A percentile compares a stretch with the other conserved stretches of the same genome.
Conservation (phyloP, 2,888 invertebrate species). For the Melipona bicolor region DNA sequence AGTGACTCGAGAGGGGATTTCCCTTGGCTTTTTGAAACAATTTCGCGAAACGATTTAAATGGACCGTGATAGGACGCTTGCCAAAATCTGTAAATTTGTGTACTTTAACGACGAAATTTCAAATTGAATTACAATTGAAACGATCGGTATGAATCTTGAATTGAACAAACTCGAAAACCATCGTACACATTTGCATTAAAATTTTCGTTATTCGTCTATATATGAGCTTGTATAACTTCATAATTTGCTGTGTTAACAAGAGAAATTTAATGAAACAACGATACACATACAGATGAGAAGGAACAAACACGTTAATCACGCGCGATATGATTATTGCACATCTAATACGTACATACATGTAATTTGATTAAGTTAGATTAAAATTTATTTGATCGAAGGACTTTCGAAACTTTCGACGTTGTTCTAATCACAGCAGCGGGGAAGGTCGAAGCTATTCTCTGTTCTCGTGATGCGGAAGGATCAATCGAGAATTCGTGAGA, state of each 20-base stretch:
- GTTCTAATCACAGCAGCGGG: neutral
- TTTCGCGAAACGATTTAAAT: neutral
- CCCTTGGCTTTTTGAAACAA: neutral
- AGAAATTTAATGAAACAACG: neutral
- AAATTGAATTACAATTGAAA: no score
- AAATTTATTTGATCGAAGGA: neutral
- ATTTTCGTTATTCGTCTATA: neutral
- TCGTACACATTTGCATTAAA: neutral
- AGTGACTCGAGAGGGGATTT: neutral
- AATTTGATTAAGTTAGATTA: neutral
- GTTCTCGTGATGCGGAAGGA: slow-evolving; percentile 56
- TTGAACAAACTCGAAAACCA: neutral
- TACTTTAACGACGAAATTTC: no score
- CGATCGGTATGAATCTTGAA: neutral
- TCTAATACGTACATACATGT: neutral
- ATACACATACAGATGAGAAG: neutral
- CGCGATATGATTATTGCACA: neutral
- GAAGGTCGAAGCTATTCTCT: slow-evolving; percentile 28
- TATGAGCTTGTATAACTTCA: no score
- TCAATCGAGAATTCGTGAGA: slow-evolving; percentile 62
- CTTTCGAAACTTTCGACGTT: neutral
- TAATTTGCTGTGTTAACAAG: no score
- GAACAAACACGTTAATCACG: no score
- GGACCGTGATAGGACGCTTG: no score
- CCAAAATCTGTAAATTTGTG: no score